phyloP scores from a whole-genome alignment of 2,797 vertebrate species.

The Ptychadena robeensis region DNA sequence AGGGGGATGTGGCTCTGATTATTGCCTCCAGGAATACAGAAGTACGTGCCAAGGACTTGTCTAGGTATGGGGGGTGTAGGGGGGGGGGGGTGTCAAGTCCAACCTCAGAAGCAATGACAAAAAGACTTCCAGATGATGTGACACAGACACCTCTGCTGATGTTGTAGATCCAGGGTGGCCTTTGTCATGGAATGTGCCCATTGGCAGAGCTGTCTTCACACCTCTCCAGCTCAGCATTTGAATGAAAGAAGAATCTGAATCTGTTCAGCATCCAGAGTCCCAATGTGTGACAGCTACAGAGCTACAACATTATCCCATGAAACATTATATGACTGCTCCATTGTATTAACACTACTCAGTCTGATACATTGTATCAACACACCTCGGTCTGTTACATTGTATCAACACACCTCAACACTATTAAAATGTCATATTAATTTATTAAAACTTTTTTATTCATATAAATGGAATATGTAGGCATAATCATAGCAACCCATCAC shows the following conservation, averaged over 20 bases:
- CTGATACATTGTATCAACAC: slow-evolving; percentile 6
- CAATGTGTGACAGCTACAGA: not conserved
- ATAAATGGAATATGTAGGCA: too few relatives aligned
- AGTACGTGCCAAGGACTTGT: slow-evolving; percentile 51
- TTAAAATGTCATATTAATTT: too few relatives aligned
- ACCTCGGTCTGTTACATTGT: slow-evolving; percentile 22
- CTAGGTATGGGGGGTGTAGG: slow-evolving; percentile 43
- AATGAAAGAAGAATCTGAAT: not conserved
- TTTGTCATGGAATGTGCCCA: not conserved
- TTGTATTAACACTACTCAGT: too few relatives aligned
- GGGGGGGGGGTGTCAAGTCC: slow-evolving; percentile 45
- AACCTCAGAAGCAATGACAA: slow-evolving; percentile 45
- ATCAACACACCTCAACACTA: too few relatives aligned
- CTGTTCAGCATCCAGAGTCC: not conserved
- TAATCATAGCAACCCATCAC: not conserved
- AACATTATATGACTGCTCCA: too few relatives aligned
- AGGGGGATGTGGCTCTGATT: slow-evolving; percentile 6
- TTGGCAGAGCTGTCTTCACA: slow-evolving; percentile 11
- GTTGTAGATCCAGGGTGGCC: slow-evolving; percentile 29
- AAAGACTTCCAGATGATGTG: slow-evolving; percentile 38
- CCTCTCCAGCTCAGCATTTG: slow-evolving; percentile 24
- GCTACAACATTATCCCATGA: not conserved
- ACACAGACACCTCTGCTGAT: slow-evolving; percentile 24
- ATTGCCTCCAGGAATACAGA: slow-evolving; percentile 15
- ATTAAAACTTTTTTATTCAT: too few relatives aligned